Base-by-base conservation (phyloP, 2,888 invertebrate species). In the Mimachlamys varia region DNA sequence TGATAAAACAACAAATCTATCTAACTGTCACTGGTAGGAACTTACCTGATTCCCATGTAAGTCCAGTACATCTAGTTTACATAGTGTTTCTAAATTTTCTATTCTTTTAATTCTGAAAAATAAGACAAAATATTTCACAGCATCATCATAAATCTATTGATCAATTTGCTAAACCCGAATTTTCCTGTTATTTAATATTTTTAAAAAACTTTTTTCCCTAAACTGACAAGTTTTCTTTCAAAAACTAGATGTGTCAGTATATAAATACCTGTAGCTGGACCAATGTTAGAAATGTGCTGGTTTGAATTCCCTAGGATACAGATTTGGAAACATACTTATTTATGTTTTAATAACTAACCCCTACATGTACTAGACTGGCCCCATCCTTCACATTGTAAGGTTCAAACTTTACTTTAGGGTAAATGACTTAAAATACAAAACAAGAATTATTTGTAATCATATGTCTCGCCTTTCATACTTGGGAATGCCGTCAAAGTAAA, bases 11-110 rank as follows among this genome's bases (percentile, higher is more conserved):
- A 44, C 44, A 44, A 5, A 44, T 44, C 44, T 44, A 19, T 27
- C 58, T 58, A 22, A 58, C 58, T 58, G 2, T 13, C 44, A 44
- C 44, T 44, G 44, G 44, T 44, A 44, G 44, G 13, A 27, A 87
- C 91, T 90, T 92, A 96, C 96, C 95, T 96, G 95, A 97, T 99
- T 99, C 53, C 99, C 99, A 97, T 99, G 99, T 93, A 99, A 97
- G 97, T 99, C 99, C 92, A 99, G 97, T 17, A 99, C 99, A 97
- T 99, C 98, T 92, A 99, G 97, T 94, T 98, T 98, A 53, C 97
- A 96, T 89, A 98, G 97, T 92, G 97, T 97, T 92, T 98, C 97
- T 91, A 98, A 97, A 90, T 96, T 96, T 96, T 98, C 98, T 92
- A 98, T 98, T 95, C 97, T 97, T 95, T 97, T 98, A 91, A 98